Evolutionary conservation across 2,113 vertebrate species (phyloP).

Genomic region (Eleginops maclovinus): DNA sequence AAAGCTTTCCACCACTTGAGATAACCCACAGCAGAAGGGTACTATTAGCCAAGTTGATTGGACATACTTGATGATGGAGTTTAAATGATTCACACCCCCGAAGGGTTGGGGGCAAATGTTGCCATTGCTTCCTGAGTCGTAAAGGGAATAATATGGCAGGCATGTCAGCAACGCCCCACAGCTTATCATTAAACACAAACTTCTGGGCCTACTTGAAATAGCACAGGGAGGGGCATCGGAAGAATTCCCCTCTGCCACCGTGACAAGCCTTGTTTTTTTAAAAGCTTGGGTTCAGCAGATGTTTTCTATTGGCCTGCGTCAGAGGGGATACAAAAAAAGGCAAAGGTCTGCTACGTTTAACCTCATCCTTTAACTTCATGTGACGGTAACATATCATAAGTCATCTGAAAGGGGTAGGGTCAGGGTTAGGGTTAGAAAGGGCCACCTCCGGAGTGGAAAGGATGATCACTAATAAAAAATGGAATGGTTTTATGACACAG

Average conservation of each 20-base stretch:
- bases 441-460: neutral
- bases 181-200: conserved; percentile 75
- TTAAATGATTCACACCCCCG: conserved; percentile 54
- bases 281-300: conserved; percentile 65
- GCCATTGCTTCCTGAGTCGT: conserved; percentile 61
- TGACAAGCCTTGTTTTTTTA: conserved; percentile 47
- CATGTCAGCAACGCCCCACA: conserved; percentile 69
- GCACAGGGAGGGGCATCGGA: conserved; percentile 58
- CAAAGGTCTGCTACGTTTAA: conserved; percentile 54
- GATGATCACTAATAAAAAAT: conserved; percentile 36
- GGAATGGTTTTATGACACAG: conserved; percentile 52
- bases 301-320: conserved; percentile 62
- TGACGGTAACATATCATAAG: conserved; percentile 34
- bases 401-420: conserved; percentile 36
- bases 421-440: no score
- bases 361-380: conserved; percentile 35
- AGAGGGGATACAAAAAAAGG: conserved; percentile 51
- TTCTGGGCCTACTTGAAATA: conserved; percentile 77
- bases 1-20: conserved; percentile 46
- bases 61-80: conserved; percentile 57
- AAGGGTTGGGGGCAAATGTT: conserved; percentile 26
- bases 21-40: conserved; percentile 47
- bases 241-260: conserved; percentile 59
- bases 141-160: conserved; percentile 66
- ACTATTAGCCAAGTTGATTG: conserved; percentile 56